Base-by-base conservation (phyloP, 1,140 invertebrate genomes). In the Trichonephila inaurata region DNA sequence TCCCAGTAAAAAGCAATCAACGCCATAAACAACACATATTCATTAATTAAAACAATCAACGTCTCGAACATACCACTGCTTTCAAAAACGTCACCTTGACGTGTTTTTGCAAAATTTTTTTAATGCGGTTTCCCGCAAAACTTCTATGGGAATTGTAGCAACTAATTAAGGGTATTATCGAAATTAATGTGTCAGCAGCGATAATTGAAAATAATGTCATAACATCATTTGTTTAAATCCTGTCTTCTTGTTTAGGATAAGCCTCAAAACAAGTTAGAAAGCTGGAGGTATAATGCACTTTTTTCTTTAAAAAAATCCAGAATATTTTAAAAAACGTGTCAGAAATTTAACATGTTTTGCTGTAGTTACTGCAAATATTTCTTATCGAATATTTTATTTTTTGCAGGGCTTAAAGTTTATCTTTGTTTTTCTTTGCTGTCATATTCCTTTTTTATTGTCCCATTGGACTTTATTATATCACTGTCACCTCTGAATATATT, bases 21-120 rank as follows among this genome's bases (percentile, higher is more conserved):
- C 82, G 18, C 91, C 51, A 60, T 87, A 87, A 93, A 88, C 51
- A 88, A 88, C 66, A 77, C 21, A 60, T 44, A 88, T 89, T 66
- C 86, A 93, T 93, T 93, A 88, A 93, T 93, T 93, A 93, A 89
- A 88, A 93, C 60, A 93, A 93, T 89, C 85, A 93, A 93, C 92
- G 85, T 40, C 51, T 66, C 58, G 82, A 92, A 87, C 83, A 92
- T 33, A 60, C 18, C 83, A 4, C 24, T 19, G 40, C 40, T 61
- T 18, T 72, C 86, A 93, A 88, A 93, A 88, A 62, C 92, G 66
- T 64, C 85, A 89, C 19, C 88, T 93, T 93, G 91, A 69, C 91
- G 83, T 82, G 72, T 91, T 91, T 91, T 91, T 92, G 60, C 82
- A 19, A 24, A 60, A 5, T 18, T 7, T 62, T 51, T 60, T 92